Evolutionary conservation across 2,888 invertebrate species (phyloP).

Genomic region (Dichetophora obliterata): DNA sequence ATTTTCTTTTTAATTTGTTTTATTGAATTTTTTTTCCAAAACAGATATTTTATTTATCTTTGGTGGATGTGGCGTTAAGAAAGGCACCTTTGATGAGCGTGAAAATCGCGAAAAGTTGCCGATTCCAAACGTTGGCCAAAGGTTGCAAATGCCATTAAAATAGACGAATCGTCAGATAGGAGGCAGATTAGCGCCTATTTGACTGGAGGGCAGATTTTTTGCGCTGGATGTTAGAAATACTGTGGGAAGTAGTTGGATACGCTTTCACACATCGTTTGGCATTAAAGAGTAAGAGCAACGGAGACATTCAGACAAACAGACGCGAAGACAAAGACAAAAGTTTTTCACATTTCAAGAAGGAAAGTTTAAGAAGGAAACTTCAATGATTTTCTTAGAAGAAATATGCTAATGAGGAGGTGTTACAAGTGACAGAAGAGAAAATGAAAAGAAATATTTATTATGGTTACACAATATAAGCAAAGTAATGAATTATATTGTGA

Average conservation of each 20-base stretch:
- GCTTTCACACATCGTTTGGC: slow-evolving; percentile 27
- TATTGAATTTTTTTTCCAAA: background rate
- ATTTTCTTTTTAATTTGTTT: background rate
- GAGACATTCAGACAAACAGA: background rate
- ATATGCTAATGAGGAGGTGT: slow-evolving; percentile 23
- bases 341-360: background rate
- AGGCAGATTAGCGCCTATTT: slow-evolving; percentile 33
- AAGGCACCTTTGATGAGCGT: slow-evolving; percentile 2
- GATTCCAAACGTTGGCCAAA: background rate
- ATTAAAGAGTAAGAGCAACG: background rate
- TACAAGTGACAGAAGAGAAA: background rate
- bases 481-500: too few species aligned
- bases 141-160: slow-evolving; percentile 25
- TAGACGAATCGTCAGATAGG: slow-evolving; percentile 22
- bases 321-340: background rate
- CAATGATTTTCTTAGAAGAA: background rate
- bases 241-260: slow-evolving; percentile 17
- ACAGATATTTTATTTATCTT: background rate
- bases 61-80: background rate
- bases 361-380: background rate
- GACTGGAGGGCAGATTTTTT: background rate
- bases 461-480: too few species aligned
- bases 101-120: background rate
- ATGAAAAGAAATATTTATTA: background rate
- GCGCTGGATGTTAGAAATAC: background rate